Evolutionary conservation across 2,888 invertebrate genomes (phyloP).

Genomic region (Aradus depressus): DNA sequence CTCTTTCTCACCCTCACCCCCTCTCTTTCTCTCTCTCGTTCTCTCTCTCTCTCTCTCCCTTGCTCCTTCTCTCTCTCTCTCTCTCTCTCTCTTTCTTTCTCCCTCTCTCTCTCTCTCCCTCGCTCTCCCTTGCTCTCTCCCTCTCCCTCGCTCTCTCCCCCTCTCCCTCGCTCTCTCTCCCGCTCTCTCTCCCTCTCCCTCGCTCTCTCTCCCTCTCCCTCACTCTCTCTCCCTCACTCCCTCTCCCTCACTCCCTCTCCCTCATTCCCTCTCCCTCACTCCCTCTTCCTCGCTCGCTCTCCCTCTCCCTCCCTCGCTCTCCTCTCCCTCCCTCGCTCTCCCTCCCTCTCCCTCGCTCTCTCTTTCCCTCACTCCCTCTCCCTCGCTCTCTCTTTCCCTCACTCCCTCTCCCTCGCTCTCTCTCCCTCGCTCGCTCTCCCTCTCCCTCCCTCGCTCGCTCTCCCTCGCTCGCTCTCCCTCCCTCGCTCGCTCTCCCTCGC

Average conservation of each 20-base stretch:
- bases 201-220: neutral
- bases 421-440: no score
- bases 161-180: neutral
- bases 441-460: no score
- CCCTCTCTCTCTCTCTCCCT: conserved; percentile 1
- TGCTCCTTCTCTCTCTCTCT: neutral
- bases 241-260: neutral
- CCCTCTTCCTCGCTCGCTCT: conserved; percentile 3
- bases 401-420: no score
- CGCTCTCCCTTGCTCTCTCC: conserved; percentile 2
- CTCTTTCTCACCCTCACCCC: neutral
- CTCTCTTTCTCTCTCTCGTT: neutral
- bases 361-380: no score
- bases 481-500: no score
- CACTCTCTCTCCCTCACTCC: neutral
- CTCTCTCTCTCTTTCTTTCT: neutral
- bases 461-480: no score
- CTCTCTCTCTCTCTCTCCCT: neutral
- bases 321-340: neutral
- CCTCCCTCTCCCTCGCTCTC: no score
- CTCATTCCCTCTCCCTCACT: conserved; percentile 3
- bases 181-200: neutral
- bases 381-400: no score
- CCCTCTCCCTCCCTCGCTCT: neutral
- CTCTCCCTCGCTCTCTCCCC: neutral